phyloP scores from a whole-genome alignment of 2,797 vertebrate genomes.

The Danionella dracula region DNA sequence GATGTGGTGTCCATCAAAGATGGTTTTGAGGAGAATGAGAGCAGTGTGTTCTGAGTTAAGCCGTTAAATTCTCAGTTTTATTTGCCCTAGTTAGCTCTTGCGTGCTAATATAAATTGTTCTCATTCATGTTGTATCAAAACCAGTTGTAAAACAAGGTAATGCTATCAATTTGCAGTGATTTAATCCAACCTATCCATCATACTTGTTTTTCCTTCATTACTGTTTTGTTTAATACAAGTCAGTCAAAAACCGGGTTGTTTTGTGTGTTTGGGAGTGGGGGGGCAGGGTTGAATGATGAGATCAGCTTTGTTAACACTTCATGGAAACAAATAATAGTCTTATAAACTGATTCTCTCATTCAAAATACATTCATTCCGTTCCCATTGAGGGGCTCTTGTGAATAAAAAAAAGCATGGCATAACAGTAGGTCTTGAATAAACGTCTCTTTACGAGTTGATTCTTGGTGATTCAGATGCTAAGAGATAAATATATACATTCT shows the following conservation, averaged over 20 bases:
- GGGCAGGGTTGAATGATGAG: neutral
- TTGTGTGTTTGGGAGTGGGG: too few relatives aligned
- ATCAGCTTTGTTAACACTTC: neutral
- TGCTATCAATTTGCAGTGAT: constrained; percentile 32
- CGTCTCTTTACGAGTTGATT: too few relatives aligned
- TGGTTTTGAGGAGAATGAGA: constrained; percentile 34
- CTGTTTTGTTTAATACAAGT: constrained; percentile 20
- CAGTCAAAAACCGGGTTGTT: neutral
- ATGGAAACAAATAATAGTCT: too few relatives aligned
- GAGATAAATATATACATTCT: too few relatives aligned
- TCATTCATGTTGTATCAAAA: constrained; percentile 35
- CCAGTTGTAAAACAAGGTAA: constrained; percentile 19
- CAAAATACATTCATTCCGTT: too few relatives aligned
- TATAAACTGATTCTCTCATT: too few relatives aligned
- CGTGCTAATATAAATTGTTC: constrained; percentile 45
- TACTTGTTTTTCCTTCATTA: neutral
- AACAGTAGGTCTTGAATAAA: too few relatives aligned
- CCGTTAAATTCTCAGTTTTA: constrained; percentile 36
- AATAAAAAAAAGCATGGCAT: too few relatives aligned
- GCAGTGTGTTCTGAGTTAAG: constrained; percentile 29
- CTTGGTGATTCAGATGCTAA: too few relatives aligned
- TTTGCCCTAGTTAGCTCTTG: constrained; percentile 39
- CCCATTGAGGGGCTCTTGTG: too few relatives aligned
- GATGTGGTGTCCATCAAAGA: constrained; percentile 28
- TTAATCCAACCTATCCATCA: constrained; percentile 26